Percentiles rank a stretch among this genome's conserved stretches.
These are phyloP conservation scores for Tapirus terrestris DNA, from an alignment of 2,113 vertebrate genomes.

Conservation along the genomic window DNA sequence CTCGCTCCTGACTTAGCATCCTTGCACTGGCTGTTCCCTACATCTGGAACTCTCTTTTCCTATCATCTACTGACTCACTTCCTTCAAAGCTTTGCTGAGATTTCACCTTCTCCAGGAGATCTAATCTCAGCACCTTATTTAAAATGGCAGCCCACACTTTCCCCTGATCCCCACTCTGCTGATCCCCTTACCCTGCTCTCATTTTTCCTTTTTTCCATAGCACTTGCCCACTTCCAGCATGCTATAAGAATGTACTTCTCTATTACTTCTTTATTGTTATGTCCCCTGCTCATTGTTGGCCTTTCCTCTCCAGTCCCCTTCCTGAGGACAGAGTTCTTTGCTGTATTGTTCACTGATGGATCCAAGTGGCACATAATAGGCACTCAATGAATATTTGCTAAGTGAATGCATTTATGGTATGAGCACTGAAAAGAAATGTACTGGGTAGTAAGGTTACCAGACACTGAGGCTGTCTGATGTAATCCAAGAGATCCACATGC, in stretches of 20 bases:
- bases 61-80: not conserved
- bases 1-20: not conserved
- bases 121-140: not conserved
- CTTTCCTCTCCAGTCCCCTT: not conserved
- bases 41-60: not conserved
- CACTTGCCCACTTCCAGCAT: not conserved
- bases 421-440: not conserved
- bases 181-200: not conserved
- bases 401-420: not conserved
- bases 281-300: not conserved
- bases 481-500: not conserved
- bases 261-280: not conserved
- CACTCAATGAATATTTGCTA: not conserved
- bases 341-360: not conserved
- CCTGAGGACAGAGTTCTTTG: not conserved
- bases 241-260: not conserved
- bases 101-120: not conserved
- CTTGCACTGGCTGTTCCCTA: not conserved
- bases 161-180: not conserved
- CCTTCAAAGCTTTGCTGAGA: not conserved
- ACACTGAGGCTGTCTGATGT: not conserved
- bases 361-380: not conserved
- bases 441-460: not conserved
- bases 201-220: not conserved
- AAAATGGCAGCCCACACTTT: not conserved